Evolutionary conservation across 1,140 invertebrate species (phyloP), one percentile per base, ranked within the genome.

Genomic region (Pseudomyrmex sp.): DNA sequence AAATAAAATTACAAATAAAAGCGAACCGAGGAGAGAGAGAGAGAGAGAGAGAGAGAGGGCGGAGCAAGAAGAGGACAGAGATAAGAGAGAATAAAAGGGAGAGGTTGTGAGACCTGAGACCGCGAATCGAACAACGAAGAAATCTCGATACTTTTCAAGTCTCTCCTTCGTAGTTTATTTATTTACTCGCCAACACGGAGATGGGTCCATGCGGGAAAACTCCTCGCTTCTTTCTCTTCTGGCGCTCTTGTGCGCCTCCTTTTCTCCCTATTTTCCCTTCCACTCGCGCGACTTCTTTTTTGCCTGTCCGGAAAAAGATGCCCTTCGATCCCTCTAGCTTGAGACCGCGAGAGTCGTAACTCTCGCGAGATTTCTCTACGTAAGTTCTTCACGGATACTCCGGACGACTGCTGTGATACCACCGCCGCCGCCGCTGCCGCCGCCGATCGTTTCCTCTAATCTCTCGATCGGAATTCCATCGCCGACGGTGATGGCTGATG

Each of bases 1-100:
- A 87, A 88, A 88, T 87, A 88, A 87, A 86, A 88, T 88, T 88
- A 88, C 77, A 87, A 87, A 80, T 87, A 87, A 88, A 83, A 87
- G 62, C 50, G 59, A 61, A 20, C 44, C 9, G 9, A 10, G 46
- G 59, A 73, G 44, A 58, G 73, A 83, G 13, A n/a, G 18, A 18
- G 18, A 18, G 18, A 18, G 65, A 73, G 44, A 58, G 73, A 83
- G 13, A 56, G 18, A 18, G 18, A 44, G 23, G 63, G 18, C 18
- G 54, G 15, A 3, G 7, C 26, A 15, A 23, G 23, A 26, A 5
- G 35, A 35, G 35, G 5, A 26, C 35, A 10, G 18, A 15, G 35
- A 26, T 35, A 26, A 35, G 35, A 35, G 35, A 35, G 35, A 35
- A 35, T 35, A 7, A 7, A 35, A 35, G 35, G 35, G 35, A 35